A percentile compares a stretch with the other conserved stretches of the same genome.
These are phyloP conservation scores for Nomada ruficornis DNA, from an alignment of 2,888 invertebrate species.

Conservation along the genomic window DNA sequence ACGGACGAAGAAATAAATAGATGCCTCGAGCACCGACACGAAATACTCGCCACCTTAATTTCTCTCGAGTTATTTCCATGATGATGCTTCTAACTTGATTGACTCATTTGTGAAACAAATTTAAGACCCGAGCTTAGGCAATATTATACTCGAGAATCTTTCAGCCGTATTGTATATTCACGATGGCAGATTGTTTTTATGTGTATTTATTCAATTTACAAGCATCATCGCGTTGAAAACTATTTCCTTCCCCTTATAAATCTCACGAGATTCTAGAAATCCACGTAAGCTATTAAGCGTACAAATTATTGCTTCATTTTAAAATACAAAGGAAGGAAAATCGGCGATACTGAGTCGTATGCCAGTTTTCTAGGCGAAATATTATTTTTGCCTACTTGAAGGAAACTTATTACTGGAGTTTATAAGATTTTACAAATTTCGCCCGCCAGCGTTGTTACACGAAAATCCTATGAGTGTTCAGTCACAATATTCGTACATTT, in stretches of 20 bases:
- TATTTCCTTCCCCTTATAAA: not conserved
- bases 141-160: constrained; percentile 1
- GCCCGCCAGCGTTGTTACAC: not conserved
- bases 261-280: not conserved
- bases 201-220: not conserved
- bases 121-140: not conserved
- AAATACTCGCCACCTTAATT: constrained; percentile 43
- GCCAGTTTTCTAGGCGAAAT: constrained; percentile 8
- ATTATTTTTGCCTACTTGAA: constrained; percentile 37
- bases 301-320: constrained; percentile 4
- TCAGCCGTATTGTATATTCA: not conserved
- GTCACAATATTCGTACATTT: too few species aligned
- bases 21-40: constrained; percentile 7
- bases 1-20: constrained; percentile 31
- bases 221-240: too few species aligned
- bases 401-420: constrained; percentile 37
- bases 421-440: constrained; percentile 18
- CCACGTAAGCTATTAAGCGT: too few species aligned
- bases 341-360: constrained; percentile 9
- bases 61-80: constrained; percentile 45
- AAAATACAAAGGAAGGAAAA: not conserved
- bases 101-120: constrained; percentile 21
- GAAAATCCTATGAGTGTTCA: not conserved
- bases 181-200: not conserved
- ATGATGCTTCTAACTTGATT: constrained; percentile 26